A percentile compares a stretch with the other conserved stretches of the same genome.
Conservation (phyloP, 37 sponge, comb jelly and placozoan genomes). For the Agelas oroides region DNA sequence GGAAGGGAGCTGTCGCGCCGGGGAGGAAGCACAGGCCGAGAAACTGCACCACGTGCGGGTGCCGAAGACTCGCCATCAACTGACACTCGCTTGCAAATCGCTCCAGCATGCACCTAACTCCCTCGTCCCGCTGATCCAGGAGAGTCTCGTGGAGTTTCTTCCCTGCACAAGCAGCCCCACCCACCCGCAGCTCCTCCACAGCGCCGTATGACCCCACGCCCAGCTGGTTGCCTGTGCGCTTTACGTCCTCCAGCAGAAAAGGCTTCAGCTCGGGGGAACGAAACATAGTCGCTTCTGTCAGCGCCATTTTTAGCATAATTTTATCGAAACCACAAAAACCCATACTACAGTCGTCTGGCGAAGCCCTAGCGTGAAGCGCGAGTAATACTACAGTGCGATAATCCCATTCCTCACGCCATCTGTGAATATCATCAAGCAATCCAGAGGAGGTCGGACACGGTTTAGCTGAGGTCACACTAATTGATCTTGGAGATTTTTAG, state of each 20-base stretch:
- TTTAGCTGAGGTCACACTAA: no score
- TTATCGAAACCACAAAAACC: no score
- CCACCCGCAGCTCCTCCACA: constrained; percentile 15
- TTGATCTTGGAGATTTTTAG: no score
- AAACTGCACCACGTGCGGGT: constrained; percentile 60
- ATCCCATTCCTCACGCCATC: no score
- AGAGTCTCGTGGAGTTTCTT: constrained; percentile 11
- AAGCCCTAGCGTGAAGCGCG: no score
- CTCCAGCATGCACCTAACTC: neutral
- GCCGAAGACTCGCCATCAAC: constrained; percentile 27
- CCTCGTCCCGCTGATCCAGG: neutral
- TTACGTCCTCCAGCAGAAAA: neutral
- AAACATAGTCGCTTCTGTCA: no score
- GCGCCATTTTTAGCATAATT: no score
- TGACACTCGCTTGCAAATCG: constrained; percentile 21
- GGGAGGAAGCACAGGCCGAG: constrained; percentile 23
- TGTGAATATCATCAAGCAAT: no score
- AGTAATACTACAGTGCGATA: no score
- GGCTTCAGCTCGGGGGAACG: neutral
- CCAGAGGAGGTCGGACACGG: no score
- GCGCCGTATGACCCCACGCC: constrained; percentile 25
- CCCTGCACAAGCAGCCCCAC: constrained; percentile 7
- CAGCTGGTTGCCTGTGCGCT: neutral
- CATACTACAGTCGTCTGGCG: no score
- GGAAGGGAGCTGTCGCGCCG: neutral